phyloP scores from a whole-genome alignment of 1,140 invertebrate genomes.

The Vanessa atalanta region DNA sequence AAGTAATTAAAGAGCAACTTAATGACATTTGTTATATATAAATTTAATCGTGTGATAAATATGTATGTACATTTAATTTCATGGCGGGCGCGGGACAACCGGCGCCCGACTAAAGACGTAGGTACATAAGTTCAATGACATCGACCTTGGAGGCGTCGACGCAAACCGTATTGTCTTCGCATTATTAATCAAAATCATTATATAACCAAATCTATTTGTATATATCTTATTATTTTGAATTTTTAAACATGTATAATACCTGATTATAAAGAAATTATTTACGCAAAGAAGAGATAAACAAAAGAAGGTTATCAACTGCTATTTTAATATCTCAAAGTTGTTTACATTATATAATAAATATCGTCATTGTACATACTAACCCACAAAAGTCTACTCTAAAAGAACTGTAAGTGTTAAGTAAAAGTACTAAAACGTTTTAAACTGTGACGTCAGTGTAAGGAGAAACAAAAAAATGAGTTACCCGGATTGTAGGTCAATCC shows the following conservation, averaged over 20 bases:
- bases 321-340: too few species aligned
- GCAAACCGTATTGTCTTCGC: conserved; percentile 54
- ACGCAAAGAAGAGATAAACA: too few species aligned
- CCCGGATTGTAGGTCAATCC: conserved; percentile 28
- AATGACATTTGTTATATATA: conserved; percentile 9
- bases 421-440: too few species aligned
- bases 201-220: conserved; percentile 36
- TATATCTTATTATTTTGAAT: conserved; percentile 7
- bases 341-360: too few species aligned
- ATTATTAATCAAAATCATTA: conserved; percentile 42
- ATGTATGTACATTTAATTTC: conserved; percentile 45
- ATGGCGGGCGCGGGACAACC: conserved; percentile 35
- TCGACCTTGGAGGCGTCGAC: conserved; percentile 62
- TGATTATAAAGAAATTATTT: too few species aligned
- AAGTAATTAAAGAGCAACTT: background rate
- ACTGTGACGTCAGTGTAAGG: background rate
- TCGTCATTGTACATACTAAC: too few species aligned
- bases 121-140: conserved; percentile 63
- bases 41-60: conserved; percentile 22
- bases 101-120: conserved; percentile 63
- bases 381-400: too few species aligned
- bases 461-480: background rate
- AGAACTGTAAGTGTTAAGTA: too few species aligned
- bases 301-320: too few species aligned
- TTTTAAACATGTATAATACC: background rate